Conservation (phyloP, 2,797 vertebrate species). For the Manis javanica region DNA sequence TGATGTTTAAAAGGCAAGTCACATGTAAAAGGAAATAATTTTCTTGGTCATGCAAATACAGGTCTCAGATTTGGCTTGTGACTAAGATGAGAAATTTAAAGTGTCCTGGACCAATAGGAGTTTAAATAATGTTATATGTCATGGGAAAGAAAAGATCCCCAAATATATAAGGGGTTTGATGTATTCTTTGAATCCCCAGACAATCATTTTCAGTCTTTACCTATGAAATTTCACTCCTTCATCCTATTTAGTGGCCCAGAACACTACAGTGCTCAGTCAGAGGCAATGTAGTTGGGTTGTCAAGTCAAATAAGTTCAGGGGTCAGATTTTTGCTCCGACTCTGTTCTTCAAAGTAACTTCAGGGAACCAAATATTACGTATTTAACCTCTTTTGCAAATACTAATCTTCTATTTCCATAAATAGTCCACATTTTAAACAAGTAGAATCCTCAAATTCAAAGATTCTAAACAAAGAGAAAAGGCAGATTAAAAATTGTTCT, state of each 20-base stretch:
- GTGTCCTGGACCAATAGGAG: neutral
- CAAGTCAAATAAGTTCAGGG: conserved; percentile 16
- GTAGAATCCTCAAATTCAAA: conserved; percentile 30
- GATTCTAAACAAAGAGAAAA: conserved; percentile 25
- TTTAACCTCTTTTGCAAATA: conserved; percentile 9
- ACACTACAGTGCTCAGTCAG: neutral
- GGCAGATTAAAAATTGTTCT: conserved; percentile 40
- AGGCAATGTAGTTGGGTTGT: neutral
- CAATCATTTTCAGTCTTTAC: neutral
- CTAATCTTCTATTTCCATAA: neutral
- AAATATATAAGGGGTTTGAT: neutral
- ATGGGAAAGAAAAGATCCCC: neutral
- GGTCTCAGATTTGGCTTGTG: neutral
- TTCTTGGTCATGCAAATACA: neutral
- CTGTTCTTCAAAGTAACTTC: conserved; percentile 13
- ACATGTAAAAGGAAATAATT: neutral
- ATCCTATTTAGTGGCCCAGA: neutral
- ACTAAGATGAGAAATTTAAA: neutral
- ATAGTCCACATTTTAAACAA: neutral
- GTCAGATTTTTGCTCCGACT: conserved; percentile 1
- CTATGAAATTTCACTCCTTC: conserved; percentile 33
- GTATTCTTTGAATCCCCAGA: neutral
- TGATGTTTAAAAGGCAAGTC: neutral
- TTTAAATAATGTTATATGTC: neutral
- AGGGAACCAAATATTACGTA: conserved; percentile 31